phyloP scores from a whole-genome alignment of 2,888 invertebrate species.

The Tachina fera region DNA sequence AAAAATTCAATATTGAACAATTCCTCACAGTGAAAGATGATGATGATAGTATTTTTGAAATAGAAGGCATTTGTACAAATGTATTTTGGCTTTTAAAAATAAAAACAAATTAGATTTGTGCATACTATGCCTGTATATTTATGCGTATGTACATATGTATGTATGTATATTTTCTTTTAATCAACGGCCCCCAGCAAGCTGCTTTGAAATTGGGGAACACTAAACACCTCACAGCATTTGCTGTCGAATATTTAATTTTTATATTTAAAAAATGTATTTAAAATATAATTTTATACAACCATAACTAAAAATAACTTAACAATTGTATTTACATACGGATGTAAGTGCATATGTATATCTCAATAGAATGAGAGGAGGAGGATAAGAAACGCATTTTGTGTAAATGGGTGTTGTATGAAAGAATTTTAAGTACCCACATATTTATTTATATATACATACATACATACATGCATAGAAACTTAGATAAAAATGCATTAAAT shows the following conservation, averaged over 20 bases:
- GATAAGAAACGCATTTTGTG: constrained; percentile 4
- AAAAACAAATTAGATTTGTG: background rate
- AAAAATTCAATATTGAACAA: constrained; percentile 33
- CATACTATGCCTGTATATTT: too few species aligned
- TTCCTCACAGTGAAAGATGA: background rate
- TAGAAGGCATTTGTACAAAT: background rate
- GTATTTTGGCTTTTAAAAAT: background rate
- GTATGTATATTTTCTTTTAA: constrained; percentile 1
- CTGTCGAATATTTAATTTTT: constrained; percentile 4
- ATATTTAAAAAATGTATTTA: background rate
- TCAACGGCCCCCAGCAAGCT: constrained; percentile 49
- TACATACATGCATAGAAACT: too few species aligned
- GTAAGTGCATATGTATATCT: constrained; percentile 5
- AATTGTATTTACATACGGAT: constrained; percentile 42
- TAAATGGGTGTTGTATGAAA: background rate
- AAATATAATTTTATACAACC: constrained; percentile 3
- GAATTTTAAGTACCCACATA: background rate
- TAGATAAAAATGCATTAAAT: background rate
- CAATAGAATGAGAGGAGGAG: background rate
- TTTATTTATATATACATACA: too few species aligned
- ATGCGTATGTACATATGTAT: background rate
- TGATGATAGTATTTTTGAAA: constrained; percentile 29
- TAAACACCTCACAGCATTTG: constrained; percentile 23
- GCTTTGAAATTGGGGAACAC: background rate
- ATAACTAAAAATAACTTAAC: constrained; percentile 38